Percentiles rank a stretch among this genome's conserved stretches.
Conservation (phyloP, 2,888 invertebrate genomes). For the Himalopsyche anomala region DNA sequence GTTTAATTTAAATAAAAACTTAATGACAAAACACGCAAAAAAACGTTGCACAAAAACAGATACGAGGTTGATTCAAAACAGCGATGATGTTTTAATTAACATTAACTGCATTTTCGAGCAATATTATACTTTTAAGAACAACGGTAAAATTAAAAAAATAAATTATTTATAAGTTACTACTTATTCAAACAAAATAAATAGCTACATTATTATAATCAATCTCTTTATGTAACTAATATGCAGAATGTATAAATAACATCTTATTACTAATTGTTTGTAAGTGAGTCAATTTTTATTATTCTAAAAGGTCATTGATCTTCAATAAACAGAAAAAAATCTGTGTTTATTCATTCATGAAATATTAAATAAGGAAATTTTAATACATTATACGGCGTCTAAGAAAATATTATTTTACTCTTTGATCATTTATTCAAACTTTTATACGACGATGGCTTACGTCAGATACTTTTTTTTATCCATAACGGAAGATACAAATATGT, state of each 20-base stretch:
- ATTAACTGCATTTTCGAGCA: too few relatives aligned
- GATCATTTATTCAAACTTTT: neutral
- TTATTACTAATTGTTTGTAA: neutral
- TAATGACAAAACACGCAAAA: too few relatives aligned
- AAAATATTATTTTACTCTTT: neutral
- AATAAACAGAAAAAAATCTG: neutral
- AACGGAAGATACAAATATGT: too few relatives aligned
- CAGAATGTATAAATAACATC: neutral
- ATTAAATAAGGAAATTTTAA: neutral
- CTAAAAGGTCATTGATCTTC: neutral
- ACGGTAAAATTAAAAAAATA: too few relatives aligned
- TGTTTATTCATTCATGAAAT: conserved; percentile 12
- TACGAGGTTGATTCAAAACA: too few relatives aligned
- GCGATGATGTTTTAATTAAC: too few relatives aligned
- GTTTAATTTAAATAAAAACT: too few relatives aligned
- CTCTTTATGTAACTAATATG: neutral
- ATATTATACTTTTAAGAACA: too few relatives aligned
- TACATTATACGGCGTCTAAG: neutral
- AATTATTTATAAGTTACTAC: too few relatives aligned
- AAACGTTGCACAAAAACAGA: too few relatives aligned
- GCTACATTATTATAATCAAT: neutral
- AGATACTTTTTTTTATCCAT: neutral
- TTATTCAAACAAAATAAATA: too few relatives aligned
- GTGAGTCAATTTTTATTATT: neutral
- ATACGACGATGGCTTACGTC: neutral